Percentiles rank a stretch among this genome's conserved stretches.
Conservation (phyloP, 1,140 invertebrate species). For the Prorops nasuta region DNA sequence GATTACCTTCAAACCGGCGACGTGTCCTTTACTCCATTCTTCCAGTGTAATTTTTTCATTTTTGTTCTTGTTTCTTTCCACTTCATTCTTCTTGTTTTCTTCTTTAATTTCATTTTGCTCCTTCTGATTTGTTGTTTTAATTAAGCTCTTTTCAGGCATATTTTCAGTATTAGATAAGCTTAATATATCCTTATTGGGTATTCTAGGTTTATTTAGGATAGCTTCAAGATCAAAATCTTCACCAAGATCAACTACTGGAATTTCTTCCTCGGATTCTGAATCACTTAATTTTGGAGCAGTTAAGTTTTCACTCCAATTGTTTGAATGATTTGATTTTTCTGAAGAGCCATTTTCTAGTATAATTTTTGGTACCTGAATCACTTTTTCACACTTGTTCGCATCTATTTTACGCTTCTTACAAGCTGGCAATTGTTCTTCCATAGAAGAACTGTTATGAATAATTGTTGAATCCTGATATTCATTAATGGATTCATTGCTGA, state of each 20-base stretch:
- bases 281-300: conserved; percentile 39
- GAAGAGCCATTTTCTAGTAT: not conserved
- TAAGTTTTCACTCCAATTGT: conserved; percentile 10
- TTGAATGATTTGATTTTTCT: conserved; percentile 13
- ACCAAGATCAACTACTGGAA: conserved; percentile 46
- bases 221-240: conserved; percentile 38
- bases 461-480: conserved; percentile 19
- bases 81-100: not conserved
- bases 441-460: not conserved
- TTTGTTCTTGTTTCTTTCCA: not conserved
- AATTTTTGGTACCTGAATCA: not conserved
- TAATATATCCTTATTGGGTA: too few relatives aligned
- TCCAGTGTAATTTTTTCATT: conserved; percentile 21
- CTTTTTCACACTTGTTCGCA: conserved; percentile 2
- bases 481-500: conserved; percentile 7
- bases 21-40: conserved; percentile 52
- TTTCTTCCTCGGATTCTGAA: conserved; percentile 34
- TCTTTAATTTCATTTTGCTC: not conserved
- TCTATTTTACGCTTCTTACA: conserved; percentile 34
- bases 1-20: conserved; percentile 34
- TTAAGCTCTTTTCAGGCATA: conserved; percentile 6
- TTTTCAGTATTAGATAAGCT: too few relatives aligned
- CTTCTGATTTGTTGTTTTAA: not conserved
- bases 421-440: conserved; percentile 16
- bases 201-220: not conserved